Evolutionary conservation across 2,888 invertebrate species (phyloP), one percentile per base, ranked within the genome.

Genomic region (Xylocampa areola): DNA sequence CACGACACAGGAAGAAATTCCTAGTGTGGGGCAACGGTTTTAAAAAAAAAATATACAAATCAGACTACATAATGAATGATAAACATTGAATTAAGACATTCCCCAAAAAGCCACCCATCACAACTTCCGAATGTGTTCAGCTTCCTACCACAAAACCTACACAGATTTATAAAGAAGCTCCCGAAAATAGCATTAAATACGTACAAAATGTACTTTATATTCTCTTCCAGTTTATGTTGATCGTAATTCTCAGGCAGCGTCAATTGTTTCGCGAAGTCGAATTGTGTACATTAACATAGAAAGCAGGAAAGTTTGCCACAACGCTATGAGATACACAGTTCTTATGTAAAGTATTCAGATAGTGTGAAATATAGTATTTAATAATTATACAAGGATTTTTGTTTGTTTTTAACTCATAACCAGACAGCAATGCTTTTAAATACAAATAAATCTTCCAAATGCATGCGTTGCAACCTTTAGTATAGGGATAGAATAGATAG

Each of bases 211-310:
- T 23, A 40, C 21, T 17, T 45, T 35, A 17, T 27, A 35, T 13
- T 25, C 25, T 37, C 29, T 19, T 30, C 17, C 19, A 41, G 48
- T 54, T 54, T 45, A 68, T 63, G 30, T 44, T n/a, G 43, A 58
- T 54, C 50, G 67, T 68, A 60, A 60, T 45, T 60, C 29, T 36
- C 49, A 65, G 53, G 23, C 53, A 19, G 27, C 37, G 41, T 58
- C 71, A 66, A 66, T 49, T 66, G 54, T 66, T 50, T 71, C 33
- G 36, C 44, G 23, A 25, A 59, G 59, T 62, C 61, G 61, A 77
- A 73, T 68, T 59, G 55, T 49, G 50, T 51, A 37, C 54, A 82
- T 82, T 82, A 80, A 79, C 80, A 84, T 83, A 79, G 67, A 80
- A 71, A 81, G 68, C 69, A 73, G 69, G 25, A 62, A 77, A 72